phyloP scores from a whole-genome alignment of 2,113 vertebrate genomes.

The Nansenia antarctica region DNA sequence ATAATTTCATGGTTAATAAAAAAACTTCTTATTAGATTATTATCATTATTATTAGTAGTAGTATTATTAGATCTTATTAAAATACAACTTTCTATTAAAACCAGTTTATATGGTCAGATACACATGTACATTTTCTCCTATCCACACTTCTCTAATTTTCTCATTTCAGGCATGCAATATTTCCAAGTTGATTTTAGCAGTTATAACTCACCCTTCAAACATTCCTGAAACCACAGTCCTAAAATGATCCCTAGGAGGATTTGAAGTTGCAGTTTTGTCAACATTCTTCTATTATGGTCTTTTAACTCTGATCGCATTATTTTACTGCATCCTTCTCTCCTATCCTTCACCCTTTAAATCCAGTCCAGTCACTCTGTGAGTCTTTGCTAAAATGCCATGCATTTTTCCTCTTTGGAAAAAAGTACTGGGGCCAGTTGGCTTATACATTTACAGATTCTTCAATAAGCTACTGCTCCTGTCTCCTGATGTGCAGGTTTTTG shows the following conservation, averaged over 20 bases:
- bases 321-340: constrained; percentile 9
- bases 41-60: too few species aligned
- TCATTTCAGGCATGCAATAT: background rate
- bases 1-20: too few species aligned
- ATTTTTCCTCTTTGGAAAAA: constrained; percentile 59
- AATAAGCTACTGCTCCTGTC: background rate
- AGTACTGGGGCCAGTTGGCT: constrained; percentile 58
- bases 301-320: background rate
- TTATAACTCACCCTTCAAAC: constrained; percentile 52
- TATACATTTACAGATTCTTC: background rate
- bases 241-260: constrained; percentile 44
- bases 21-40: too few species aligned
- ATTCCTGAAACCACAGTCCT: constrained; percentile 36
- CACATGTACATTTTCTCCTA: background rate
- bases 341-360: constrained; percentile 21
- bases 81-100: background rate
- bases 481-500: background rate
- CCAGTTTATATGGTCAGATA: background rate
- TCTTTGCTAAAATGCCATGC: constrained; percentile 41
- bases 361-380: constrained; percentile 3
- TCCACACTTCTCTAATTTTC: too few species aligned
- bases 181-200: background rate
- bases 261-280: constrained; percentile 7
- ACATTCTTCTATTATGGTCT: constrained; percentile 15
- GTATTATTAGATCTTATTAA: background rate